Conservation (phyloP, 2,797 vertebrate species). For the Gallinago solitaria region DNA sequence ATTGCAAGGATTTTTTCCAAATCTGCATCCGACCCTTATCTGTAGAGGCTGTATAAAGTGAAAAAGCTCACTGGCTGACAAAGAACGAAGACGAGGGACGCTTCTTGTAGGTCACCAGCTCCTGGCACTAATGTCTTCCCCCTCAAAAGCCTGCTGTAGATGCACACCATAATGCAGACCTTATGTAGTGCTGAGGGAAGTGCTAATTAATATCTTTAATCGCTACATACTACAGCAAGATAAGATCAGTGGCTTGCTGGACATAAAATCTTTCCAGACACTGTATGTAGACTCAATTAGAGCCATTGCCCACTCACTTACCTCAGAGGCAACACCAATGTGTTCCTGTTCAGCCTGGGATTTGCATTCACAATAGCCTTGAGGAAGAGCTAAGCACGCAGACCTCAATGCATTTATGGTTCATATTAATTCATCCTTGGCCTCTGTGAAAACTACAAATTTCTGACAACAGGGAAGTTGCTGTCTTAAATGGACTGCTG, state of each 20-base stretch:
- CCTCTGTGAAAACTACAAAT: neutral
- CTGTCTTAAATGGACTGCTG: neutral
- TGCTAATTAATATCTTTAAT: conserved; percentile 26
- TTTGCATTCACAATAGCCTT: neutral
- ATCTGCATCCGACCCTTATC: neutral
- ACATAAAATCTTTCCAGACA: neutral
- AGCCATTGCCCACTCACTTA: neutral
- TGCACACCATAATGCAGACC: conserved; percentile 9
- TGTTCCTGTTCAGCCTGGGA: neutral
- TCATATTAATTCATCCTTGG: neutral
- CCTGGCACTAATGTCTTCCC: neutral
- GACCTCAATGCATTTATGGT: neutral
- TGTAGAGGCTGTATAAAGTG: neutral
- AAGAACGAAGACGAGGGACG: neutral
- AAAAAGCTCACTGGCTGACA: neutral
- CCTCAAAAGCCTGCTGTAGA: neutral
- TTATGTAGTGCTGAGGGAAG: neutral
- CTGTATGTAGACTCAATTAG: neutral
- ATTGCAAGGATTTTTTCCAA: neutral
- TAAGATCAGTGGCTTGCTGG: neutral
- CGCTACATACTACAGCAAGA: neutral
- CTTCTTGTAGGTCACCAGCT: neutral
- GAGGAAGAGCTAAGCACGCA: neutral
- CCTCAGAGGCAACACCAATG: neutral
- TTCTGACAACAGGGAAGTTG: neutral